These are phyloP conservation scores for Puntigrus tetrazona DNA, from an alignment of 2,113 vertebrate genomes.

Conservation along the genomic window DNA sequence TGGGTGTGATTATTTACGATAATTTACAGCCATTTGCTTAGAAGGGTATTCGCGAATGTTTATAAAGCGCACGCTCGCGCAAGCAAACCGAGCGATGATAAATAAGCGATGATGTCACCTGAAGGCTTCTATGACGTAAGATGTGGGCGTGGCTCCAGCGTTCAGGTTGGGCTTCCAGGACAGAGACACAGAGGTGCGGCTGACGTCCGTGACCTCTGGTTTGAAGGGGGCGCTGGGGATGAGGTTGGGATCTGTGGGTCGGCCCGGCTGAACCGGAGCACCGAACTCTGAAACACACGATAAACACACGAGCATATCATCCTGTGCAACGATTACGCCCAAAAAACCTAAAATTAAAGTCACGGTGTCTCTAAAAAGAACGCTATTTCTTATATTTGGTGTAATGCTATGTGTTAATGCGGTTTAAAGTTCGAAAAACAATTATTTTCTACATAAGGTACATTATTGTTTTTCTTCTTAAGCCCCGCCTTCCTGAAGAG, in stretches of 20 bases:
- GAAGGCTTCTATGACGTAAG: slow-evolving; percentile 98
- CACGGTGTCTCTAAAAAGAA: too few relatives aligned
- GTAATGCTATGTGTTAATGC: too few relatives aligned
- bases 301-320: slow-evolving; percentile 17
- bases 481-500: too few relatives aligned
- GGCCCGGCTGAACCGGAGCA: slow-evolving; percentile 88
- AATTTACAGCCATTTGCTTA: slow-evolving; percentile 26
- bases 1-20: slow-evolving; percentile 16
- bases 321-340: background rate
- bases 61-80: background rate
- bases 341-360: too few relatives aligned
- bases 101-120: slow-evolving; percentile 75
- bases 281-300: slow-evolving; percentile 88
- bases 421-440: too few relatives aligned
- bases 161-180: slow-evolving; percentile 95
- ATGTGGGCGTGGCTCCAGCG: slow-evolving; percentile 95
- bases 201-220: slow-evolving; percentile 92
- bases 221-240: slow-evolving; percentile 96
- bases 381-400: too few relatives aligned
- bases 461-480: too few relatives aligned
- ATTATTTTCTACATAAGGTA: too few relatives aligned
- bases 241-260: slow-evolving; percentile 95
- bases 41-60: background rate
- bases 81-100: background rate
- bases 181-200: slow-evolving; percentile 87